A percentile compares a stretch with the other conserved stretches of the same genome.
phyloP scores from a whole-genome alignment of 2,113 vertebrate genomes.

The Uropsilus gracilis region DNA sequence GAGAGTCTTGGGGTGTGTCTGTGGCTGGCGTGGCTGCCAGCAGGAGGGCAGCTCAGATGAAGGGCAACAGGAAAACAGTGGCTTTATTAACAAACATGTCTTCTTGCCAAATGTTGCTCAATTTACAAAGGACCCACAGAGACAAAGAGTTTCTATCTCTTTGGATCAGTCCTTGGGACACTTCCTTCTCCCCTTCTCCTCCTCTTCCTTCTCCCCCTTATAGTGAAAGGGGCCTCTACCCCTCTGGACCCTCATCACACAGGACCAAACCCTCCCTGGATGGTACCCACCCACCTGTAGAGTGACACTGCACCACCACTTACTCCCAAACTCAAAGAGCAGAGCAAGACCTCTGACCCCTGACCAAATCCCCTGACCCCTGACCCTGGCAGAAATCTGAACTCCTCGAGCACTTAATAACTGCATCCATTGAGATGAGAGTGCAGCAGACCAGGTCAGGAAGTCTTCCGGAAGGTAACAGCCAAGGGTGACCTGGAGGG shows the following conservation, averaged over 20 bases:
- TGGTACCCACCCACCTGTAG: not conserved
- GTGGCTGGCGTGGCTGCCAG: not conserved
- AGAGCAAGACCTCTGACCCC: not conserved
- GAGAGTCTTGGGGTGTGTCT: rapidly evolving
- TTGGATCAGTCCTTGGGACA: not conserved
- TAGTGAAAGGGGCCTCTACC: not conserved
- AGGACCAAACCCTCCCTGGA: not conserved
- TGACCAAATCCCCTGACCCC: not conserved
- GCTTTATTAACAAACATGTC: not conserved
- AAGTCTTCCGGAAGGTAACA: not conserved
- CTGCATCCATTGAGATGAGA: not conserved
- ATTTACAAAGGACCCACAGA: not conserved
- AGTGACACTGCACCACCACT: not conserved
- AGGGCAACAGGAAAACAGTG: not conserved
- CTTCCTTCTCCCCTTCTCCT: not conserved
- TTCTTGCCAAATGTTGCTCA: slow-evolving; percentile 60
- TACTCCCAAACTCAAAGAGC: not conserved
- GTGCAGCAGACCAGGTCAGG: not conserved
- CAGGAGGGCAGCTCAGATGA: not conserved
- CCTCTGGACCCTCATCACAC: not conserved
- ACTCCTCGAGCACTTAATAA: not conserved
- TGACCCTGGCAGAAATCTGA: not conserved
- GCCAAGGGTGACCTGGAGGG: not conserved
- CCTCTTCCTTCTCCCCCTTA: not conserved
- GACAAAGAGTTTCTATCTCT: slow-evolving; percentile 49